Evolutionary conservation across 2,113 vertebrate species (phyloP).

Genomic region (Prolemur simus): DNA sequence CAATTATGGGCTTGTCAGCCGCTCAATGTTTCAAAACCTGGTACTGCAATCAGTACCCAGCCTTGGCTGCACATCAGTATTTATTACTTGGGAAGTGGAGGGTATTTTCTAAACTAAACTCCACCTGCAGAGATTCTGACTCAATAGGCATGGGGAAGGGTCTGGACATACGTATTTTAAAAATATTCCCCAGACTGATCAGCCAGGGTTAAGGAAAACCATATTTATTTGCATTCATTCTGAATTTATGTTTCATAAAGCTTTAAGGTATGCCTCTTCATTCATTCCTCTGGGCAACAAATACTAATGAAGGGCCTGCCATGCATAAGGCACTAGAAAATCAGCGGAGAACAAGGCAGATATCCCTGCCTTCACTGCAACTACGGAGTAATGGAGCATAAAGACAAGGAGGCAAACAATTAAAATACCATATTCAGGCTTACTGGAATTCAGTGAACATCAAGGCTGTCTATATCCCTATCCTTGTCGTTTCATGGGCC

Average conservation of each 20-base stretch:
- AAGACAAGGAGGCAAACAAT: not conserved
- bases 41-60: not conserved
- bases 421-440: not conserved
- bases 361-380: not conserved
- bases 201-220: not conserved
- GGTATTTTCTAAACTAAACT: not conserved
- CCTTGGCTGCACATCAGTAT: not conserved
- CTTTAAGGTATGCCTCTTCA: not conserved
- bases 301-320: not conserved
- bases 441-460: not conserved
- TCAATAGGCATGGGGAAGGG: not conserved
- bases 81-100: not conserved
- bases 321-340: not conserved
- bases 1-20: not conserved
- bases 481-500: not conserved
- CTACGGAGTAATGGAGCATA: not conserved
- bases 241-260: slow-evolving; percentile 25
- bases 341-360: not conserved
- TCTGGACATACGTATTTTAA: not conserved
- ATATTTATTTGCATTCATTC: not conserved
- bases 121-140: not conserved
- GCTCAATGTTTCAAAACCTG: not conserved
- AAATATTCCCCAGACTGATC: not conserved
- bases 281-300: not conserved
- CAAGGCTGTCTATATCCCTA: not conserved